phyloP scores from a whole-genome alignment of 2,888 invertebrate species.

The Himalopsyche tibetana region DNA sequence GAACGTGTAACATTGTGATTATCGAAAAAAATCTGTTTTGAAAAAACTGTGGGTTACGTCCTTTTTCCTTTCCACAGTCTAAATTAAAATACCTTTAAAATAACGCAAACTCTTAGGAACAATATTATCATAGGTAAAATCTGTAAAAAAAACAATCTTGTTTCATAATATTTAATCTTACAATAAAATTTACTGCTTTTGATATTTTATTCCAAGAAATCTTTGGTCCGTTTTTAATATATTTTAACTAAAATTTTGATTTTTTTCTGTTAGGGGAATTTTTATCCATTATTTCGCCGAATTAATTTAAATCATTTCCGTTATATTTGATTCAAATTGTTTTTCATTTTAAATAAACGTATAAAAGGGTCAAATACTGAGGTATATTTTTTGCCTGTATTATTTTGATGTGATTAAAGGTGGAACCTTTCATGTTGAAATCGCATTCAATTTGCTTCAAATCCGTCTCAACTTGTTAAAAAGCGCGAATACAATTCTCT shows the following conservation, averaged over 20 bases:
- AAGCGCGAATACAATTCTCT: slow-evolving; percentile 38
- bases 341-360: not conserved
- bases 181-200: too few relatives aligned
- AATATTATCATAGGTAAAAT: too few relatives aligned
- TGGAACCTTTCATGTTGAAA: slow-evolving; percentile 24
- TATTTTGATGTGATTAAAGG: slow-evolving; percentile 40
- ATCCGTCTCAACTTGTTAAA: slow-evolving; percentile 28
- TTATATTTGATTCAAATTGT: slow-evolving; percentile 21
- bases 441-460: slow-evolving; percentile 24
- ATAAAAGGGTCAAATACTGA: not conserved
- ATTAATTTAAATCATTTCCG: slow-evolving; percentile 1
- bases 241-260: not conserved
- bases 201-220: too few relatives aligned
- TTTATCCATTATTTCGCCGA: not conserved
- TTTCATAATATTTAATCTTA: too few relatives aligned
- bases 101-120: too few relatives aligned
- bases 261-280: not conserved
- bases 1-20: too few relatives aligned
- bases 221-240: not conserved
- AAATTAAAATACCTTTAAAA: too few relatives aligned
- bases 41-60: too few relatives aligned
- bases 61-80: too few relatives aligned
- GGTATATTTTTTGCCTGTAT: not conserved
- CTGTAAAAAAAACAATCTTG: too few relatives aligned
- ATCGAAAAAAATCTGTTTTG: too few relatives aligned